A percentile compares a stretch with the other conserved stretches of the same genome.
Conservation (phyloP, 2,113 vertebrate species). For the Semnornis frantzii region DNA sequence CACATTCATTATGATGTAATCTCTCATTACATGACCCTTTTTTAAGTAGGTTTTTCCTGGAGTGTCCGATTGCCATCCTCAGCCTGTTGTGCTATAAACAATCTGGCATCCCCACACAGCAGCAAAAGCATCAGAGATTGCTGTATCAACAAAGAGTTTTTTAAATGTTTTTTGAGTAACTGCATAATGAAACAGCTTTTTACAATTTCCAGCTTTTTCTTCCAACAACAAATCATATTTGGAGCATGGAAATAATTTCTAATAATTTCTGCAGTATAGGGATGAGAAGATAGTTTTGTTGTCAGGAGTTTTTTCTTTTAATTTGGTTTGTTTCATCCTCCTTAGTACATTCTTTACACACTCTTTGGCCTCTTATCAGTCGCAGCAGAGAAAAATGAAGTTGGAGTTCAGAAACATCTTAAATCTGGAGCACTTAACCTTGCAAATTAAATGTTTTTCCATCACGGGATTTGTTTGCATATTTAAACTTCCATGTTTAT, state of each 20-base stretch:
- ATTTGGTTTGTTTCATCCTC: background rate
- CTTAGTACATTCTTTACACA: background rate
- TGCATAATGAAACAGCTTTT: background rate
- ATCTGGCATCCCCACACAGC: background rate
- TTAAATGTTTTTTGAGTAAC: constrained; percentile 15
- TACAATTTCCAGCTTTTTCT: background rate
- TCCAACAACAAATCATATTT: background rate
- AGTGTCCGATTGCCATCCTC: background rate
- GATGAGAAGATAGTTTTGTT: background rate
- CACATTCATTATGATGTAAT: background rate
- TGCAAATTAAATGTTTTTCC: background rate
- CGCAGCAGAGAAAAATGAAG: background rate
- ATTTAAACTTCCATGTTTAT: background rate
- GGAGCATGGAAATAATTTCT: background rate
- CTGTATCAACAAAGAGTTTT: background rate
- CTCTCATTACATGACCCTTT: background rate
- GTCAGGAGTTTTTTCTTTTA: background rate
- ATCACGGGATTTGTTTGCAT: background rate
- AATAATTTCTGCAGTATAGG: background rate
- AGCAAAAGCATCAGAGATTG: background rate
- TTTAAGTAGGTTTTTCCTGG: background rate
- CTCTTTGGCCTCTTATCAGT: background rate
- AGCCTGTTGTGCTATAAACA: background rate
- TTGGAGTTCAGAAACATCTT: background rate
- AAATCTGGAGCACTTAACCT: background rate